Evolutionary conservation across 35 echinoderm and acorn worm species (phyloP), one percentile per base, ranked within the genome.

Genomic region (Ophioderma brevispina): DNA sequence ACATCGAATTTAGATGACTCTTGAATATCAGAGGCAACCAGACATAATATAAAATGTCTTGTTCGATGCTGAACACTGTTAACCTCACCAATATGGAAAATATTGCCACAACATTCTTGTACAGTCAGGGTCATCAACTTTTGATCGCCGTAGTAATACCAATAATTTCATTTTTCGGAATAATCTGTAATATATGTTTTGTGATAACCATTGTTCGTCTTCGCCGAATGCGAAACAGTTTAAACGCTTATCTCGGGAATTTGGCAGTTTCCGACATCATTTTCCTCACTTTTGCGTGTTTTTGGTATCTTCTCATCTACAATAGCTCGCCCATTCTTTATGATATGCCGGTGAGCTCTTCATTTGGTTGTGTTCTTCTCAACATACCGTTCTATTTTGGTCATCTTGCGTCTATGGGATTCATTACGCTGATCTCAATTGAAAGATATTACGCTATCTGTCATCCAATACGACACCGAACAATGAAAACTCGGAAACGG

Each of bases 321-420:
- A 70, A 70, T 25, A 70, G 6, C 2, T 70, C 59, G n/a, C 59
- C 59, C n/a, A 70, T 70, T 25, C 59, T 70, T 6, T 70, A 70
- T 30, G 59, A 70, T 25, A 70, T 70, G 59, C 59, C 59, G 4
- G 59, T 70, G 4, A 70, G 15, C n/a, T 70, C 59, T 70, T 70
- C 59, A 25, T 70, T 70, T 25, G 59, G 59, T 8, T 70, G 59
- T 70, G 59, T 70, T 6, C 10, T 30, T 6, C 28, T 70, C 3
- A 70, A 70, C 23, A 70, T 70, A 18, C 59, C 59, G 59, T 70
- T 70, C n/a, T 70, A 70, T 25, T 70, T 70, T 70, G 59, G 59
- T 70, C 59, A 70, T 25, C 15, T 70, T 30, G 59, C 59, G 4
- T 70, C 59, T 13, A 70, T 70, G 59, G 59, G 59, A 70, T 70